phyloP scores from a whole-genome alignment of 2,113 vertebrate genomes.

The Redunca redunca region DNA sequence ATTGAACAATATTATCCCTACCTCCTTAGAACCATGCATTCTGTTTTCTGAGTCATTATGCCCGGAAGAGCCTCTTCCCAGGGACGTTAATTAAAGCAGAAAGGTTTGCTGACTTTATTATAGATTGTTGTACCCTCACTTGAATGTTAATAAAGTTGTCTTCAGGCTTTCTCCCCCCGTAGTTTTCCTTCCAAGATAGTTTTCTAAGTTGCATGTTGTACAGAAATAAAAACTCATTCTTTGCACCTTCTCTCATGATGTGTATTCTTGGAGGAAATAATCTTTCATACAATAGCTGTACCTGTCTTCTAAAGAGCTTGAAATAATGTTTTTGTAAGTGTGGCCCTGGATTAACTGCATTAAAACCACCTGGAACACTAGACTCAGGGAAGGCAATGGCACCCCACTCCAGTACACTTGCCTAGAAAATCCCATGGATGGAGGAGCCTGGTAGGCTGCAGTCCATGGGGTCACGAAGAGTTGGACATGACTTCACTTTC shows the following conservation, averaged over 20 bases:
- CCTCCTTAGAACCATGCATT: neutral
- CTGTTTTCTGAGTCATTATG: neutral
- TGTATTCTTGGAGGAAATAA: neutral
- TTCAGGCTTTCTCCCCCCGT: neutral
- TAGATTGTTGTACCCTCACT: neutral
- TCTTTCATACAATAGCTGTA: neutral
- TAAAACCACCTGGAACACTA: neutral
- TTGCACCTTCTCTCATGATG: neutral
- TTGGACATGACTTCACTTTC: too few species aligned
- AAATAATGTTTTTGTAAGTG: neutral
- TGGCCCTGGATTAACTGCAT: neutral
- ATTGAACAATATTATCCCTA: neutral
- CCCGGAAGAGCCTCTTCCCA: neutral
- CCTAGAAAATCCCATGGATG: too few species aligned
- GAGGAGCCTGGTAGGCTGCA: too few species aligned
- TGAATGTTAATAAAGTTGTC: neutral
- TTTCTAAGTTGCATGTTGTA: neutral
- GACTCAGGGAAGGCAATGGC: neutral
- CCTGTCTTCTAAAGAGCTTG: neutral
- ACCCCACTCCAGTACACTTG: too few species aligned
- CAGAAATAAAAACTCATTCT: neutral
- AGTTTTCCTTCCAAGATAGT: neutral
- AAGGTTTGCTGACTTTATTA: neutral
- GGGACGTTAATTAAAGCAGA: neutral
- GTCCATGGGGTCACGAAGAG: rapidly evolving